Conservation (phyloP, 2,888 invertebrate genomes). For the Caenorhabditis virilis region DNA sequence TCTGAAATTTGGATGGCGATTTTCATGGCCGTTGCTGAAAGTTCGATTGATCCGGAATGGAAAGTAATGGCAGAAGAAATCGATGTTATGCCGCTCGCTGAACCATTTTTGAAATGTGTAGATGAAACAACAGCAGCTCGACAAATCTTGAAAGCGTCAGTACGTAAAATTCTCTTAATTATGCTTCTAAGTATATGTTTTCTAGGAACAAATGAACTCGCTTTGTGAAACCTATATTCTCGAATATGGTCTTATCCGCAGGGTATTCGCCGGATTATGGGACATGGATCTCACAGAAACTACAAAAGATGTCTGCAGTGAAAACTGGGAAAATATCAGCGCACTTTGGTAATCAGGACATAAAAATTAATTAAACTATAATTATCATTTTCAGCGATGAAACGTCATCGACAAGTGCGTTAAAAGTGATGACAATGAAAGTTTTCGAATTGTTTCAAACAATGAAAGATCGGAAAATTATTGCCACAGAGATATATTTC, state of each 20-base stretch:
- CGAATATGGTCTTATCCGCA: conserved; percentile 9
- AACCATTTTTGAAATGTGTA: neutral
- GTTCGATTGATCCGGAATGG: conserved; percentile 19
- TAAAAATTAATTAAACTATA: too few species aligned
- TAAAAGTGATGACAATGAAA: conserved; percentile 5
- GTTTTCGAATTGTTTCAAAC: conserved; percentile 12
- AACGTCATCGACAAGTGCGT: conserved; percentile 8
- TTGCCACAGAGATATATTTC: conserved; percentile 21
- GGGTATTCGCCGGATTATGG: conserved; percentile 17
- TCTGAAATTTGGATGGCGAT: conserved; percentile 25
- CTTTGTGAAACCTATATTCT: conserved; percentile 9
- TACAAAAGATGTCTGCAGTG: neutral
- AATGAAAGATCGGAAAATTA: conserved; percentile 14
- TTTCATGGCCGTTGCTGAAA: conserved; percentile 12
- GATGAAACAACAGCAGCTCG: neutral
- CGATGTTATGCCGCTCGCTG: conserved; percentile 1
- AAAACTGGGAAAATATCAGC: conserved; percentile 13
- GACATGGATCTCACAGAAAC: conserved; percentile 9
- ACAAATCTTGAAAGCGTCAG: conserved; percentile 1
- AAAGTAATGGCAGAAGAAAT: conserved; percentile 4
- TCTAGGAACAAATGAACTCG: conserved; percentile 20
- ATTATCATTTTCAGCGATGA: neutral
- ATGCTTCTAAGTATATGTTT: too few species aligned
- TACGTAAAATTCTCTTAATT: too few species aligned
- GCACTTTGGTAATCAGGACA: too few species aligned